These are phyloP conservation scores for Potamarius usumacintae DNA, from an alignment of 2,113 vertebrate genomes.

Conservation along the genomic window DNA sequence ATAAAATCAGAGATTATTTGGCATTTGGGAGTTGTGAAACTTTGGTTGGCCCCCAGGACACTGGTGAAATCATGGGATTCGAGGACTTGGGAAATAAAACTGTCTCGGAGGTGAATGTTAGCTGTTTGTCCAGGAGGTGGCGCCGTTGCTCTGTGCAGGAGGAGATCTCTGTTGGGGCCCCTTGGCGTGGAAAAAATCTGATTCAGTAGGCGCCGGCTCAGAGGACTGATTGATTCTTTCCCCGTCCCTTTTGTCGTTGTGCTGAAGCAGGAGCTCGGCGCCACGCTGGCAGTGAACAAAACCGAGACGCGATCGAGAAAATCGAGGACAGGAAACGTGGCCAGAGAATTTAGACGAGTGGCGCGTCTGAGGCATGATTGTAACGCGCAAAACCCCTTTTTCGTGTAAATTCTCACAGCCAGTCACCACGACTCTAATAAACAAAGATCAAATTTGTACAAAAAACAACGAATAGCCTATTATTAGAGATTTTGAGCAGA, in stretches of 20 bases:
- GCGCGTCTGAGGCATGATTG: slow-evolving; percentile 46
- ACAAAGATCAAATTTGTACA: slow-evolving; percentile 29
- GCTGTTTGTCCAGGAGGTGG: slow-evolving; percentile 48
- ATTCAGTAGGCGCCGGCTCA: slow-evolving; percentile 50
- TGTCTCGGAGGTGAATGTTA: too few species aligned
- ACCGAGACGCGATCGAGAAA: slow-evolving; percentile 41
- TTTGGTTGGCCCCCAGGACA: slow-evolving; percentile 40
- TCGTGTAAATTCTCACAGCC: slow-evolving; percentile 43
- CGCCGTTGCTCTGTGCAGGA: slow-evolving; percentile 51
- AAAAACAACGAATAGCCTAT: background rate
- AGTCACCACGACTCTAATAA: slow-evolving; percentile 23
- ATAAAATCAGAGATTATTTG: slow-evolving; percentile 19
- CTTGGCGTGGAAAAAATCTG: slow-evolving; percentile 36
- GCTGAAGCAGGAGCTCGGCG: slow-evolving; percentile 54
- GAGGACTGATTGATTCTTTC: slow-evolving; percentile 56
- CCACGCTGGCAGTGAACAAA: slow-evolving; percentile 55
- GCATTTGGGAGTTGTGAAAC: slow-evolving; percentile 33
- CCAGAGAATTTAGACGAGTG: slow-evolving; percentile 44
- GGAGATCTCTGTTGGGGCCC: slow-evolving; percentile 32
- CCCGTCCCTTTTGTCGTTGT: slow-evolving; percentile 56
- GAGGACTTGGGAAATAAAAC: background rate
- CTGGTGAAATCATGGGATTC: slow-evolving; percentile 5
- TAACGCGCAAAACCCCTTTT: slow-evolving; percentile 33
- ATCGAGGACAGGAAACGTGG: slow-evolving; percentile 30
- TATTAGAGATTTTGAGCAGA: slow-evolving; percentile 3